Evolutionary conservation across 2,888 invertebrate genomes (phyloP).

Genomic region (Didymodactylos carnosus): DNA sequence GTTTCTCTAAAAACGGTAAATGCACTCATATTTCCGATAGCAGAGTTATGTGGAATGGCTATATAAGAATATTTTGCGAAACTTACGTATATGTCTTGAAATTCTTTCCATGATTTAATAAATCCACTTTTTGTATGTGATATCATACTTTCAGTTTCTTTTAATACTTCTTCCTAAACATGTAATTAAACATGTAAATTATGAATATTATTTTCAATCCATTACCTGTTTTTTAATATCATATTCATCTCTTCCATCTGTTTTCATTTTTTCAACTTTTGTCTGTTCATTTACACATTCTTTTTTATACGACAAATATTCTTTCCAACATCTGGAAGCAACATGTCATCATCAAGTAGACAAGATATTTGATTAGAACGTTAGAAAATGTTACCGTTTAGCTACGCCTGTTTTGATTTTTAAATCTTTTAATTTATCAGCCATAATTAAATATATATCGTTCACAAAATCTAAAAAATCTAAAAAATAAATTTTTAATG

Average conservation of each 20-base stretch:
- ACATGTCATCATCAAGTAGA: not conserved
- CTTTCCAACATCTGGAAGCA: not conserved
- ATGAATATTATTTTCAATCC: not conserved
- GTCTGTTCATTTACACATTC: not conserved
- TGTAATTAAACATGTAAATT: not conserved
- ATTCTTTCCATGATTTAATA: not conserved
- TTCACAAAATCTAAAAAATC: no score
- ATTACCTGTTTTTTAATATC: not conserved
- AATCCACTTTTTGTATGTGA: not conserved
- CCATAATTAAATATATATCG: no score
- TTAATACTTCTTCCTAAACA: not conserved
- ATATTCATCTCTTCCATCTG: not conserved
- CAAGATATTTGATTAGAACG: no score
- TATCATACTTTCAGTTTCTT: not conserved
- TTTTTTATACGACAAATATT: not conserved
- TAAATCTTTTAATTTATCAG: not conserved
- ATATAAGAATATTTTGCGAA: no score
- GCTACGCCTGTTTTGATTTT: not conserved
- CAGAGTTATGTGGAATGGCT: no score
- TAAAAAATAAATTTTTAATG: no score
- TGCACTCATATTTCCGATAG: no score
- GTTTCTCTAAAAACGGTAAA: no score
- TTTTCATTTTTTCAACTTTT: not conserved
- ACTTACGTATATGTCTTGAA: not conserved
- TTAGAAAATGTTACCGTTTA: not conserved